These are phyloP conservation scores for Colletes gigas DNA, from an alignment of 1,140 invertebrate species.

Conservation along the genomic window DNA sequence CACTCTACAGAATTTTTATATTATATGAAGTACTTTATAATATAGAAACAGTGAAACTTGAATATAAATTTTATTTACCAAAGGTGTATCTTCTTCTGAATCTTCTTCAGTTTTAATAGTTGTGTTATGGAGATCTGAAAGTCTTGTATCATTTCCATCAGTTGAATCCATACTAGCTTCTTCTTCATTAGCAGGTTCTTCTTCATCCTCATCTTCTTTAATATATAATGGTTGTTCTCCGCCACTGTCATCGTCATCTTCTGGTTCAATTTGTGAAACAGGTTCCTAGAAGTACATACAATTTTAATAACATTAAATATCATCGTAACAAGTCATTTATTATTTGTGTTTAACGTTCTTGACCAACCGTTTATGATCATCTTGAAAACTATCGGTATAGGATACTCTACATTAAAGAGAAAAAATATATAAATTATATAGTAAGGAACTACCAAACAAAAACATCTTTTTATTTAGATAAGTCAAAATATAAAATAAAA, in stretches of 20 bases:
- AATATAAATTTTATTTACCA: slow-evolving; percentile 80
- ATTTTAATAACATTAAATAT: not conserved
- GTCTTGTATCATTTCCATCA: slow-evolving; percentile 76
- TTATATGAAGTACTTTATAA: slow-evolving; percentile 19
- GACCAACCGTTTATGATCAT: no score
- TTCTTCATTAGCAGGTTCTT: slow-evolving; percentile 67
- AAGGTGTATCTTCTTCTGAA: slow-evolving; percentile 89
- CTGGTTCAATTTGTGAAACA: slow-evolving; percentile 72
- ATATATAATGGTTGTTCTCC: slow-evolving; percentile 77
- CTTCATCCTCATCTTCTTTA: slow-evolving; percentile 79
- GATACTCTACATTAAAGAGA: no score
- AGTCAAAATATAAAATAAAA: no score
- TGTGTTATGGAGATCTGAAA: slow-evolving; percentile 79
- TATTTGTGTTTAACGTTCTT: no score
- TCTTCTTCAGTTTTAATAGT: slow-evolving; percentile 81
- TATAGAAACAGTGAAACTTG: not conserved
- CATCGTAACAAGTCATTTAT: no score
- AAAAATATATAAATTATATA: no score
- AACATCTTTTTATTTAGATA: no score
- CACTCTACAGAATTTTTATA: slow-evolving; percentile 63
- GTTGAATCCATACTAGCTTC: slow-evolving; percentile 73
- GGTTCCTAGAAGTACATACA: slow-evolving; percentile 61
- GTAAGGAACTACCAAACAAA: no score
- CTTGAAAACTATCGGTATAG: no score
- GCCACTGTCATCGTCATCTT: slow-evolving; percentile 79